A percentile compares a stretch with the other conserved stretches of the same genome.
These are phyloP conservation scores for Alcedo quadribrachys DNA, from an alignment of 2,797 vertebrate species.

Conservation along the genomic window DNA sequence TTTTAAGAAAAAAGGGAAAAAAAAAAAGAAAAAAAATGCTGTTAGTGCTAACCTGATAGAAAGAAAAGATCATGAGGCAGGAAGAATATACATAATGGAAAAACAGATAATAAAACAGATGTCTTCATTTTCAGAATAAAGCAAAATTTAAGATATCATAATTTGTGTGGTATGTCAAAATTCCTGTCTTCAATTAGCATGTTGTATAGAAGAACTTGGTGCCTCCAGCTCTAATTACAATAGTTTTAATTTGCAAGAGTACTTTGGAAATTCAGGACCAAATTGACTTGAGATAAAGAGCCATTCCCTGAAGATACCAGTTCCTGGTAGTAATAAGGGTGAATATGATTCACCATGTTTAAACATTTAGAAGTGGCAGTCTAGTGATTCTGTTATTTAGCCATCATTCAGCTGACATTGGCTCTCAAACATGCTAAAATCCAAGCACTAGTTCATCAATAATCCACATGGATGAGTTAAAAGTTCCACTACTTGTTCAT, in stretches of 20 bases:
- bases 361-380: background rate
- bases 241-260: background rate
- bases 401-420: background rate
- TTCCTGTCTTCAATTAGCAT: background rate
- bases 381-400: background rate
- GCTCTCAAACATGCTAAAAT: background rate
- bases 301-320: background rate
- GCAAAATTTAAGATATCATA: background rate
- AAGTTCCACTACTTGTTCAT: background rate
- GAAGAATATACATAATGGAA: background rate
- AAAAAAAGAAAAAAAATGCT: background rate
- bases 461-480: constrained; percentile 26
- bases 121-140: background rate
- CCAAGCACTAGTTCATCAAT: background rate
- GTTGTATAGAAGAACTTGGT: background rate
- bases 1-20: too few species aligned
- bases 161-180: background rate
- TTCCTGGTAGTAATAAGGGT: background rate
- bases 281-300: background rate
- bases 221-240: background rate
- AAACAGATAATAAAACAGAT: background rate
- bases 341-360: background rate
- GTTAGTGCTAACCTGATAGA: background rate
- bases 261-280: background rate
- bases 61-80: background rate